Conservation (phyloP, 1,140 invertebrate species). For the Trichogramma pretiosum region DNA sequence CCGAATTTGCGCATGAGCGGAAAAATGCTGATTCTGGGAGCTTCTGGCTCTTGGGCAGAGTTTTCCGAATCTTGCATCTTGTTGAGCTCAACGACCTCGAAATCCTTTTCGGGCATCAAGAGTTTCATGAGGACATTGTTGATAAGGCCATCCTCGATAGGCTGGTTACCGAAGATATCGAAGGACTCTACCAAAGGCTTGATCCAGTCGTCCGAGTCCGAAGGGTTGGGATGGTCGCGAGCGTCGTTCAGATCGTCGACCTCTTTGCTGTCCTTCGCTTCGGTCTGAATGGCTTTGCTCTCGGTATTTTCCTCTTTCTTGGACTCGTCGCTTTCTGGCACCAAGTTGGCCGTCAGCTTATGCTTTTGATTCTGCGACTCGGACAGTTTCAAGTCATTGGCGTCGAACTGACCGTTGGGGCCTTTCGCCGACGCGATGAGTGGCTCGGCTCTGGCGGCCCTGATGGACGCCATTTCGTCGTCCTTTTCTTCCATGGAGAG, state of each 20-base stretch:
- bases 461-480: not conserved
- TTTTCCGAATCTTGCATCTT: slow-evolving; percentile 12
- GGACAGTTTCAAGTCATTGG: slow-evolving; percentile 5
- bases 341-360: slow-evolving; percentile 3
- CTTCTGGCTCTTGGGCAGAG: not conserved
- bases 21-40: not conserved
- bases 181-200: slow-evolving; percentile 16
- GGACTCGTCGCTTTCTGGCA: not conserved
- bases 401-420: slow-evolving; percentile 1
- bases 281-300: not conserved
- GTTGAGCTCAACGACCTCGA: slow-evolving; percentile 15
- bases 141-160: slow-evolving; percentile 14
- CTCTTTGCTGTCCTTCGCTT: not conserved
- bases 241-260: slow-evolving; percentile 6
- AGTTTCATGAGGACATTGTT: slow-evolving; percentile 13
- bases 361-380: slow-evolving; percentile 10
- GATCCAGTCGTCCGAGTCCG: slow-evolving; percentile 14
- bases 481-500: slow-evolving; percentile 3
- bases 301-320: not conserved
- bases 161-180: slow-evolving; percentile 16
- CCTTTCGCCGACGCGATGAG: not conserved
- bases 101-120: slow-evolving; percentile 10
- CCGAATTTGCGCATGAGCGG: not conserved
- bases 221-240: slow-evolving; percentile 7
- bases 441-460: not conserved